Base-by-base conservation (phyloP, 2,113 vertebrate species). In the Chrysemys picta region DNA sequence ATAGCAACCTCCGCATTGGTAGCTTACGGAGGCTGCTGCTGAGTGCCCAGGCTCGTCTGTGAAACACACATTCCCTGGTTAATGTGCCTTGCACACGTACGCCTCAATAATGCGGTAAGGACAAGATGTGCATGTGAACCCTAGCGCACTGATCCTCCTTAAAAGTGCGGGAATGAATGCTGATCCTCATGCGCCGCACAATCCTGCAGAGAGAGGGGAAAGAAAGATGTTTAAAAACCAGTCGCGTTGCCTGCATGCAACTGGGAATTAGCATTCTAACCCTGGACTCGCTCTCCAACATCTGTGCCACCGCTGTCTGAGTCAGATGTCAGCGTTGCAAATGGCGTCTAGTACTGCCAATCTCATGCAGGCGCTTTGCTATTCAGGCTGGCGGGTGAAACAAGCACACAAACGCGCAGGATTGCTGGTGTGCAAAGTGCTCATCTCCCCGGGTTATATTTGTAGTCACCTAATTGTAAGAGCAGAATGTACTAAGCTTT, bases 381-480 rank as follows among this genome's bases (percentile, higher is more conserved):
- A 50, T 79, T 82, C 1, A 59, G 0, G 38, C 16, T 9, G 1
- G 19, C 1, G 38, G 86, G 65, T 85, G 5, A 89, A 12, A 2
- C 31, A 42, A 5, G 25, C 31, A 87, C 78, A 38, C 57, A 0
- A 4, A n/a, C 12, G 65, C 12, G 29, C 5, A 0, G 3, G 82
- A 54, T 9, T 54, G 72, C 38, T 84, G 31, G 24, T 0, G 0
- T n/a, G 56, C 0, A 0, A 69, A 78, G 54, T 76, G 22, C n/a
- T 1, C 65, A 56, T 94, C 1, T 12, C 75, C 57, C 87, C 86
- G 59, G 9, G 27, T 93, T 96, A 1, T 97, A 96, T 98, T 97
- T 97, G 97, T 96, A 97, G 97, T 93, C 89, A 79, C 88, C 90
- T 97, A 96, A 97, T 94, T 95, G 94, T 1, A 1, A 91, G 94